Percentiles rank a stretch among this genome's conserved stretches.
phyloP scores from a whole-genome alignment of 2,113 vertebrate genomes.

The Carettochelys insculpta region DNA sequence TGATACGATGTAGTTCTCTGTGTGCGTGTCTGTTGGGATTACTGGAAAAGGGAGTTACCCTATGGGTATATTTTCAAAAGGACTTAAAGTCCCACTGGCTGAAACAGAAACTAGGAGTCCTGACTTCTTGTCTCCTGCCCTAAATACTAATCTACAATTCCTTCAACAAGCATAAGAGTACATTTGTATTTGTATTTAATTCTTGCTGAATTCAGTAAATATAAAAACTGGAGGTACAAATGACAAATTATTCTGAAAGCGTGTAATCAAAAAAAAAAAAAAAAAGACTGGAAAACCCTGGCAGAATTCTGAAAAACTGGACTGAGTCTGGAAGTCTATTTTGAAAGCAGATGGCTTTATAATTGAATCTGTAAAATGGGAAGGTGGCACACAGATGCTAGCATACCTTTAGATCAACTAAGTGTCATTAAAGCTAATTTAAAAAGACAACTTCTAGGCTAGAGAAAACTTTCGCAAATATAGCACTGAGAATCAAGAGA shows the following conservation, averaged over 20 bases:
- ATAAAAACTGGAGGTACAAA: no score
- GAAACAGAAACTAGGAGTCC: no score
- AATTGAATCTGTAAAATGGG: slow-evolving; percentile 43
- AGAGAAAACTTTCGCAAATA: not conserved
- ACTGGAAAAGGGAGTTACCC: not conserved
- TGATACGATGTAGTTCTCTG: not conserved
- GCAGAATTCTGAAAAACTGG: slow-evolving; percentile 18
- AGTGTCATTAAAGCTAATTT: not conserved
- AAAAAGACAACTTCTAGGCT: not conserved
- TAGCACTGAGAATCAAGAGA: not conserved
- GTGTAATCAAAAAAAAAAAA: no score
- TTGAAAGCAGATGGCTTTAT: slow-evolving; percentile 42
- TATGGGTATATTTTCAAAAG: no score
- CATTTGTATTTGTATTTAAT: no score
- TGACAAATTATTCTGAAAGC: no score
- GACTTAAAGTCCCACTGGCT: no score
- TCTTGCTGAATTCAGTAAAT: no score
- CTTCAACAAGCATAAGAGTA: no score
- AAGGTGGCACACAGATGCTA: slow-evolving; percentile 29
- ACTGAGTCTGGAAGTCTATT: slow-evolving; percentile 33
- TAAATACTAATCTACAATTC: no score
- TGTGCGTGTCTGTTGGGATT: slow-evolving; percentile 28
- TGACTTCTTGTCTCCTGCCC: no score
- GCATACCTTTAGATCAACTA: not conserved
- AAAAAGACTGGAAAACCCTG: slow-evolving; percentile 20